Evolutionary conservation across 2,888 invertebrate genomes (phyloP).

Genomic region (Epirrita christyi): DNA sequence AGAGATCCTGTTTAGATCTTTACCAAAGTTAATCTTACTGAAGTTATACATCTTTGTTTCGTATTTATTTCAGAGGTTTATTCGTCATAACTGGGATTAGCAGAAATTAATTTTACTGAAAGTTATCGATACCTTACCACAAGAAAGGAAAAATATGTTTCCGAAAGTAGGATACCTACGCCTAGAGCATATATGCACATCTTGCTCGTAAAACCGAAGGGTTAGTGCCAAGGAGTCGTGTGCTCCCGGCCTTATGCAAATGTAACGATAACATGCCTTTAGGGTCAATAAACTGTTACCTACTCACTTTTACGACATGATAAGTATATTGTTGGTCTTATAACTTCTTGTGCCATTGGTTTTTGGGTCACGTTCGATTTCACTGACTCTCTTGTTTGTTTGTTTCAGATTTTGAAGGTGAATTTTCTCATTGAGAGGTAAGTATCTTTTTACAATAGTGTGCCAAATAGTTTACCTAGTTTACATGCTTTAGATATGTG

Average conservation of each 20-base stretch:
- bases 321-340: conserved; percentile 76
- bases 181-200: conserved; percentile 53
- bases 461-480: too few relatives aligned
- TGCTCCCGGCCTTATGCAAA: conserved; percentile 74
- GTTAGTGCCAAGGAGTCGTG: conserved; percentile 62
- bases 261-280: conserved; percentile 79
- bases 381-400: conserved; percentile 51
- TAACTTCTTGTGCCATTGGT: conserved; percentile 55
- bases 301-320: conserved; percentile 78
- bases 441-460: background rate
- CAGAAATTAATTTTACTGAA: background rate
- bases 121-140: conserved; percentile 12
- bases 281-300: conserved; percentile 82
- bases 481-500: too few relatives aligned
- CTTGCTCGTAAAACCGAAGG: conserved; percentile 70
- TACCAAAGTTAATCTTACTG: background rate
- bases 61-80: conserved; percentile 11
- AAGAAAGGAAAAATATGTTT: conserved; percentile 44
- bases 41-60: background rate
- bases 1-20: conserved; percentile 31
- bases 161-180: conserved; percentile 43
- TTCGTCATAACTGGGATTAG: background rate
- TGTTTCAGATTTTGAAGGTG: conserved; percentile 63
- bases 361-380: conserved; percentile 55
- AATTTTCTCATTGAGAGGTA: conserved; percentile 24